Conservation (phyloP, 2,797 vertebrate species). For the Agapornis canus region DNA sequence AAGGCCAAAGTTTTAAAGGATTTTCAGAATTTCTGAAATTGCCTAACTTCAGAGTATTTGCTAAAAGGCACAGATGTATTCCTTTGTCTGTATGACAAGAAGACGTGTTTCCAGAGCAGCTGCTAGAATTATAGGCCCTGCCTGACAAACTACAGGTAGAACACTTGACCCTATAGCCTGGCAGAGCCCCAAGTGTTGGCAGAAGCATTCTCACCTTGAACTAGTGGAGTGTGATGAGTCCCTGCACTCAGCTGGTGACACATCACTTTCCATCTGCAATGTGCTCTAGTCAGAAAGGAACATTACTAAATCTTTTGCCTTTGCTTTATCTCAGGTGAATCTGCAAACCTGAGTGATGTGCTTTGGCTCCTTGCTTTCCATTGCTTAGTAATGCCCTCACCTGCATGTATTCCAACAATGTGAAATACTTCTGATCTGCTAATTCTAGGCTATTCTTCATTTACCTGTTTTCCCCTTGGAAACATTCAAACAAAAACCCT, state of each 20-base stretch:
- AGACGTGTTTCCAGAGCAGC: background rate
- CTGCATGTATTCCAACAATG: background rate
- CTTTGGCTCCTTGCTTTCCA: background rate
- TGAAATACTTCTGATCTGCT: background rate
- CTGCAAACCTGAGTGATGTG: background rate
- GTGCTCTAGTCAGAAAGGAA: background rate
- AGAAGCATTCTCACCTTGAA: background rate
- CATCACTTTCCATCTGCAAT: rapidly evolving
- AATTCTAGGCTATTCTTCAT: background rate
- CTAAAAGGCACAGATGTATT: background rate
- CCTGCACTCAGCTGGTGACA: background rate
- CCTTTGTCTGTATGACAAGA: background rate
- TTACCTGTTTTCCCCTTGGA: background rate
- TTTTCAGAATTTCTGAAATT: constrained; percentile 15
- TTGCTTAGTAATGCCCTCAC: background rate
- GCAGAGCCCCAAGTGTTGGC: background rate
- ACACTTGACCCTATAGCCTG: background rate
- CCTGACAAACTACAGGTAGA: background rate
- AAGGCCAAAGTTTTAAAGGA: background rate
- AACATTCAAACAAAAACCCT: background rate
- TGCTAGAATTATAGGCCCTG: background rate
- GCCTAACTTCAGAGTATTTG: background rate
- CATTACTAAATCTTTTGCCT: background rate
- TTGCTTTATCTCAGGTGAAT: background rate
- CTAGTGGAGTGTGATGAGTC: background rate